phyloP scores from a whole-genome alignment of 2,113 vertebrate species.

The Saccopteryx leptura region DNA sequence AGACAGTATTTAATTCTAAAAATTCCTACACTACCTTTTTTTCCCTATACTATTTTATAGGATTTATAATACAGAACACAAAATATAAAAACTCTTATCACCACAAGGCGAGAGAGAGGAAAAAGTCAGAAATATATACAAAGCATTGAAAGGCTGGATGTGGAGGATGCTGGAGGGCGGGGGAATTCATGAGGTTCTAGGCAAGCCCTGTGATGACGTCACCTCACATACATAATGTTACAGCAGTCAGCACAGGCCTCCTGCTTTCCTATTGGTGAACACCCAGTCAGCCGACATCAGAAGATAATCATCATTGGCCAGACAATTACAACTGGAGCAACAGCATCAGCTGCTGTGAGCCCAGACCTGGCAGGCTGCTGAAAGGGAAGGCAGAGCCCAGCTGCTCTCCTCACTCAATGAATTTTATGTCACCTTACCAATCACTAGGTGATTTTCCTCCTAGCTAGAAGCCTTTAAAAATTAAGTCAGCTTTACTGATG shows the following conservation, averaged over 20 bases:
- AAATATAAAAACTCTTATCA: conserved; percentile 40
- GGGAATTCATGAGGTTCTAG: conserved; percentile 85
- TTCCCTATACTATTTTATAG: neutral
- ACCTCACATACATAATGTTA: conserved; percentile 85
- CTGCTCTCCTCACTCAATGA: conserved; percentile 61
- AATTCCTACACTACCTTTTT: neutral
- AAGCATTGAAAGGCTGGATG: conserved; percentile 57
- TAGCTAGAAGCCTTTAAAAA: conserved; percentile 46
- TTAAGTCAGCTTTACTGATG: neutral
- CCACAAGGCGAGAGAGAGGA: neutral
- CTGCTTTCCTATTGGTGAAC: conserved; percentile 92
- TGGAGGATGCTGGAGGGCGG: conserved; percentile 20
- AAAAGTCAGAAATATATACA: conserved; percentile 69
- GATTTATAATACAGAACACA: conserved; percentile 4
- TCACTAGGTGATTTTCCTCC: neutral
- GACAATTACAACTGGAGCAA: conserved; percentile 88
- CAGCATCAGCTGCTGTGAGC: conserved; percentile 83
- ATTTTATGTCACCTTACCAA: conserved; percentile 8
- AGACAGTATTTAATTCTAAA: conserved; percentile 22
- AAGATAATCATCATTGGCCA: conserved; percentile 94
- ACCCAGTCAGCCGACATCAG: conserved; percentile 98
- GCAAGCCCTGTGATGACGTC: conserved; percentile 88
- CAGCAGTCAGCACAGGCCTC: conserved; percentile 91
- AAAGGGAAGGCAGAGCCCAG: conserved; percentile 11
- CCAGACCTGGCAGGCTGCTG: conserved; percentile 80